These are phyloP conservation scores for Leucophenga varia DNA, from an alignment of 1,140 invertebrate genomes.

Conservation along the genomic window DNA sequence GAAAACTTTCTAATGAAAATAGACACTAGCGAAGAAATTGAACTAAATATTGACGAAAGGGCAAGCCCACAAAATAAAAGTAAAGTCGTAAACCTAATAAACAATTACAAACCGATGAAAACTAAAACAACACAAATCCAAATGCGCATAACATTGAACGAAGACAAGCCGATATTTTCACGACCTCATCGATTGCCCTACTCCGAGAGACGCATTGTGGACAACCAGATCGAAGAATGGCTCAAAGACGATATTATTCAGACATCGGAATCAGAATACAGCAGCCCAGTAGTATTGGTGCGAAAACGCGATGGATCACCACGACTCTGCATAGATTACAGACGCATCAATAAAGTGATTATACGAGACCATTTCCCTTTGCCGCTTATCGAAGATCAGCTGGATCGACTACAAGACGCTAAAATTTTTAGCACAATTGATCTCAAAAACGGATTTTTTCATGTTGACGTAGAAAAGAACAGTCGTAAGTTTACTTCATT, in stretches of 20 bases:
- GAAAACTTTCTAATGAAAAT: not conserved
- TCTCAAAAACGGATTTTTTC: constrained; percentile 11
- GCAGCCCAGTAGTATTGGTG: constrained; percentile 41
- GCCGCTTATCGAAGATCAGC: constrained; percentile 8
- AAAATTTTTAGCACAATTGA: constrained; percentile 8
- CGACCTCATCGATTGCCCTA: constrained; percentile 25
- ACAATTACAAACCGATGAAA: not conserved
- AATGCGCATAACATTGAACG: constrained; percentile 18
- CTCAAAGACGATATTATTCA: constrained; percentile 21
- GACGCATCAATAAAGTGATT: not conserved
- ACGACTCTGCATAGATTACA: constrained; percentile 1
- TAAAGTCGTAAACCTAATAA: not conserved
- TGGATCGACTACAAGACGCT: constrained; percentile 5
- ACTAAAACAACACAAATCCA: constrained; percentile 3
- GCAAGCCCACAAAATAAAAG: not conserved
- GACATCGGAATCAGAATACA: constrained; percentile 26
- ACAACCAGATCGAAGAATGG: constrained; percentile 18
- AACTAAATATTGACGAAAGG: too few relatives aligned
- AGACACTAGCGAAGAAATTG: constrained; percentile 3
- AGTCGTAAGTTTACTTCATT: constrained; percentile 9
- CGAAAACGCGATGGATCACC: constrained; percentile 38
- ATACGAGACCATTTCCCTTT: constrained; percentile 5
- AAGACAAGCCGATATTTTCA: constrained; percentile 29
- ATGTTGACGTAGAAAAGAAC: not conserved
- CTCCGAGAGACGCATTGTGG: constrained; percentile 3